These are phyloP conservation scores for Lycocerus yunnanus DNA, from an alignment of 2,888 invertebrate species.

Conservation along the genomic window DNA sequence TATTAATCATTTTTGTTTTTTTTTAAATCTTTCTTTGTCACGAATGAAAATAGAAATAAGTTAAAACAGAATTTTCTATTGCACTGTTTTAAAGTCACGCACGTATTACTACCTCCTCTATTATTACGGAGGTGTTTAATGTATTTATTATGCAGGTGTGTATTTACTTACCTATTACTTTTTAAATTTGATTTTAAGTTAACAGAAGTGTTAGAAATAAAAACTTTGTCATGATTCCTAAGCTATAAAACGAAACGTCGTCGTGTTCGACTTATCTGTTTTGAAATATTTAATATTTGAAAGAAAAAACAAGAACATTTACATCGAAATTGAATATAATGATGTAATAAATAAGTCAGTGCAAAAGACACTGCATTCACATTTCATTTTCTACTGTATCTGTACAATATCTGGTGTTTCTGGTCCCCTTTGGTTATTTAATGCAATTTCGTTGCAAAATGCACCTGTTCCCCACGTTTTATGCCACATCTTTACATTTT, in stretches of 20 bases:
- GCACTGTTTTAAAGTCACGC: background rate
- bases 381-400: background rate
- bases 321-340: background rate
- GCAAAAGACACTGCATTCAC: background rate
- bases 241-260: no score
- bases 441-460: constrained; percentile 20
- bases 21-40: background rate
- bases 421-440: constrained; percentile 11
- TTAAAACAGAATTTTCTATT: background rate
- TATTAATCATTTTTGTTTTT: background rate
- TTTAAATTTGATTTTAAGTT: background rate
- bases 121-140: background rate
- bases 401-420: background rate
- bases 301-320: background rate
- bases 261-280: no score
- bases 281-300: no score
- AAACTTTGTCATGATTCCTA: background rate
- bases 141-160: background rate
- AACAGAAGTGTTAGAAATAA: background rate
- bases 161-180: background rate
- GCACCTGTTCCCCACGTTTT: constrained; percentile 16
- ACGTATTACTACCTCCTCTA: background rate
- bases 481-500: background rate
- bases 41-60: background rate
- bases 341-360: background rate